phyloP scores from a whole-genome alignment of 2,797 vertebrate species.

The Hydrocynus forskahlii region DNA sequence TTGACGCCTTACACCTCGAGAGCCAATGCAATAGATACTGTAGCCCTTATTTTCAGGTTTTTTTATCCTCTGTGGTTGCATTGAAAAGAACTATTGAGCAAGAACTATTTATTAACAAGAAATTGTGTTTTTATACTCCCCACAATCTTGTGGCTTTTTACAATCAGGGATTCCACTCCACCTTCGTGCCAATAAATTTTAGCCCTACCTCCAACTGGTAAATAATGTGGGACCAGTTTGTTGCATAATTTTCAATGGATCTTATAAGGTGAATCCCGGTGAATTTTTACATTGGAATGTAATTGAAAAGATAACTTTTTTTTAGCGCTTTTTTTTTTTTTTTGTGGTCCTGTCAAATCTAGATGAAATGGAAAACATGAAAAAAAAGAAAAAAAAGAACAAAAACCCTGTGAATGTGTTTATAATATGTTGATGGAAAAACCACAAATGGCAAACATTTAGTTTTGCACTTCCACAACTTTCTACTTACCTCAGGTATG shows the following conservation, averaged over 20 bases:
- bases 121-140: slow-evolving; percentile 13
- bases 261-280: background rate
- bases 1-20: background rate
- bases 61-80: slow-evolving; percentile 29
- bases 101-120: slow-evolving; percentile 52
- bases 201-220: slow-evolving; percentile 52
- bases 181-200: slow-evolving; percentile 39
- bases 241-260: background rate
- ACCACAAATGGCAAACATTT: no score
- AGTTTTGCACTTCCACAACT: no score
- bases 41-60: slow-evolving; percentile 38
- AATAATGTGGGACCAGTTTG: slow-evolving; percentile 19
- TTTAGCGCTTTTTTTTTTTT: background rate
- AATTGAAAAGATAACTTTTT: background rate
- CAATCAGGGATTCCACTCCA: slow-evolving; percentile 15
- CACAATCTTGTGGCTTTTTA: slow-evolving; percentile 40
- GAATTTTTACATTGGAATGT: background rate
- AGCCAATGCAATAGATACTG: slow-evolving; percentile 21
- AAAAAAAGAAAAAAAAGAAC: no score
- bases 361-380: no score
- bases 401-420: slow-evolving; percentile 5
- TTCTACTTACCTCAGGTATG: no score
- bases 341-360: background rate
- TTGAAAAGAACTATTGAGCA: slow-evolving; percentile 19
- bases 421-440: background rate